Evolutionary conservation across 2,888 invertebrate genomes (phyloP), one percentile per base, ranked within the genome.

Genomic region (Corbicula japonica): DNA sequence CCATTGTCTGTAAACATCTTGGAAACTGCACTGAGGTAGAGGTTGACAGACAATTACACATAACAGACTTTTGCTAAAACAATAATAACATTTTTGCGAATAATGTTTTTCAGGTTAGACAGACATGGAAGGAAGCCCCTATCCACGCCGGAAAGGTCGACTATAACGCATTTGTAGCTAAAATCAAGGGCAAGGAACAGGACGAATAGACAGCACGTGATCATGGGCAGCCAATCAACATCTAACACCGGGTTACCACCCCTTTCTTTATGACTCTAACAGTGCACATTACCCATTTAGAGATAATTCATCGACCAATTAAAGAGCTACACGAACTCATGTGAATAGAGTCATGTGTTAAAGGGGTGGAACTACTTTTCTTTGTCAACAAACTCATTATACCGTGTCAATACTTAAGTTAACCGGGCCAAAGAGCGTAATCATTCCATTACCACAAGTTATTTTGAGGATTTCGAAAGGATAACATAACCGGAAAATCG

Each of bases 111-210:
- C 89, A 93, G 93, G 89, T 93, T 84, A 91, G 92, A 85, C 92
- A 92, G 75, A 91, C 91, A 41, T 93, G 93, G 92, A 93, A 93
- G 77, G 93, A 93, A 74, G 92, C 94, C 54, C 94, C 94, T 35
- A 92, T 95, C 70, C 91, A 92, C 69, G 93, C 91, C 65, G 94
- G 94, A 86, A 91, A 92, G 86, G 89, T 94, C 76, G 94, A 94
- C 90, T 95, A 94, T 91, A 92, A 93, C 80, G 93, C 92, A 68
- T 94, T 94, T 87, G 94, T 93, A 70, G 90, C 90, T 60, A 91
- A 94, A 78, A 94, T 94, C 87, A 94, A 94, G 92, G 94, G 94
- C 84, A 94, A 94, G 81, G 93, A 94, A 76, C 93, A 94, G 72
- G 94, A 94, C 21, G 75, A 80, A 68, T 74, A 70, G 63, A 50